These are phyloP conservation scores for Montifringilla adamsi DNA, from an alignment of 2,113 vertebrate species.

Conservation along the genomic window DNA sequence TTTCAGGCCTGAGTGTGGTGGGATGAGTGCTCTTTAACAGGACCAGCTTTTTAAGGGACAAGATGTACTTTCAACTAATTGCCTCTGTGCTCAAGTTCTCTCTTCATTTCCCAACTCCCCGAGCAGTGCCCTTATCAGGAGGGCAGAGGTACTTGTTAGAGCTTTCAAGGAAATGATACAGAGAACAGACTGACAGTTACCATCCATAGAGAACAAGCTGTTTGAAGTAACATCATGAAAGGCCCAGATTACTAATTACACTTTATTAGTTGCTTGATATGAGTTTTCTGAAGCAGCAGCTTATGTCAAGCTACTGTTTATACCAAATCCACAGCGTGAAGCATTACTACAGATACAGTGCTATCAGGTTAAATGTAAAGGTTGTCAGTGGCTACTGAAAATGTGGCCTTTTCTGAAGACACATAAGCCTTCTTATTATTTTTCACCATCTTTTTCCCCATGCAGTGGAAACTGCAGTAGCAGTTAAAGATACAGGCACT, in stretches of 20 bases:
- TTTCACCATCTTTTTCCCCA: not conserved
- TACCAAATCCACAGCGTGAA: not conserved
- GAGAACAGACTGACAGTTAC: not conserved
- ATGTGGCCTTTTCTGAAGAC: not conserved
- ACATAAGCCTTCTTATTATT: not conserved
- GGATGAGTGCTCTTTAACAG: not conserved
- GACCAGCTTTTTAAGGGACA: not conserved
- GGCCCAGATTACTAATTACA: not conserved
- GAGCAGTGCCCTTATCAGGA: not conserved
- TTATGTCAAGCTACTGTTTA: not conserved
- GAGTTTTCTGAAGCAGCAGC: not conserved
- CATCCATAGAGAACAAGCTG: not conserved
- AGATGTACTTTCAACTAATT: slow-evolving; percentile 48
- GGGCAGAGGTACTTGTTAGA: not conserved
- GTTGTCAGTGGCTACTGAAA: not conserved
- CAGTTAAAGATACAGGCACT: not conserved
- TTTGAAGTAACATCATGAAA: not conserved
- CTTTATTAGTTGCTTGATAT: not conserved
- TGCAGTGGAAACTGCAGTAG: not conserved
- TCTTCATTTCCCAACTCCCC: not conserved
- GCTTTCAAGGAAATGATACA: not conserved
- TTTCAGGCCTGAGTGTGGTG: not conserved
- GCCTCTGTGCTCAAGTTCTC: not conserved
- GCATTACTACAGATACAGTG: accelerated
- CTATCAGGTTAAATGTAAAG: not conserved